Evolutionary conservation across 2,797 vertebrate species (phyloP).

Genomic region (Brachyalestes nurse): DNA sequence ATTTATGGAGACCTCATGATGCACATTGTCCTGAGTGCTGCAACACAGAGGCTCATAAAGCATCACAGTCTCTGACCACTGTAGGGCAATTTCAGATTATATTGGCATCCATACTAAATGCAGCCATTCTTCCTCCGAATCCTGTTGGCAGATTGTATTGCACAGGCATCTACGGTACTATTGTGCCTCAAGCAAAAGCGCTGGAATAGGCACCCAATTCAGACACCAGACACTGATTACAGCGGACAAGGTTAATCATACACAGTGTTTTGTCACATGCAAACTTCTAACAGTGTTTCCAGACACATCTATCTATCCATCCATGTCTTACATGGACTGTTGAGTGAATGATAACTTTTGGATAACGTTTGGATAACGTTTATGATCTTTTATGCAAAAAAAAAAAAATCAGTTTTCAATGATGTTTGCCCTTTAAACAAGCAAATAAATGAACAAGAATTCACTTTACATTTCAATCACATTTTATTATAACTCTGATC

Average conservation of each 20-base stretch:
- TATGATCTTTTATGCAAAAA: too few species aligned
- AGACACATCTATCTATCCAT: not conserved
- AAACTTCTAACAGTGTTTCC: not conserved
- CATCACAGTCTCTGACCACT: slow-evolving; percentile 14
- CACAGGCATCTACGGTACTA: slow-evolving; percentile 21
- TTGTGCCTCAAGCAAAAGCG: slow-evolving; percentile 33
- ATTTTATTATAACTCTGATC: too few species aligned
- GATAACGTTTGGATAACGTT: too few species aligned
- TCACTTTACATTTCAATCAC: too few species aligned
- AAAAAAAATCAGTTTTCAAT: too few species aligned
- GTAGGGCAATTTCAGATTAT: slow-evolving; percentile 18
- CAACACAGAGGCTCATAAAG: slow-evolving; percentile 29
- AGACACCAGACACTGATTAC: slow-evolving; percentile 16
- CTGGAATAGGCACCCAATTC: slow-evolving; percentile 12
- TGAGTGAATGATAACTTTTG: too few species aligned
- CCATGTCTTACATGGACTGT: too few species aligned
- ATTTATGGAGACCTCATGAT: slow-evolving; percentile 9
- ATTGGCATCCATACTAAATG: slow-evolving; percentile 31
- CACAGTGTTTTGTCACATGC: not conserved
- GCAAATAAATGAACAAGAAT: too few species aligned
- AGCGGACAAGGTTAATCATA: not conserved
- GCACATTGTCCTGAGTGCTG: not conserved
- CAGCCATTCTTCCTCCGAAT: slow-evolving; percentile 39
- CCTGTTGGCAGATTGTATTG: slow-evolving; percentile 45
- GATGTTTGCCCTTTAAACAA: too few species aligned